Percentiles rank a stretch among this genome's conserved stretches.
Evolutionary conservation across 2,888 invertebrate genomes (phyloP).

Genomic region (Luperina nickerlii): DNA sequence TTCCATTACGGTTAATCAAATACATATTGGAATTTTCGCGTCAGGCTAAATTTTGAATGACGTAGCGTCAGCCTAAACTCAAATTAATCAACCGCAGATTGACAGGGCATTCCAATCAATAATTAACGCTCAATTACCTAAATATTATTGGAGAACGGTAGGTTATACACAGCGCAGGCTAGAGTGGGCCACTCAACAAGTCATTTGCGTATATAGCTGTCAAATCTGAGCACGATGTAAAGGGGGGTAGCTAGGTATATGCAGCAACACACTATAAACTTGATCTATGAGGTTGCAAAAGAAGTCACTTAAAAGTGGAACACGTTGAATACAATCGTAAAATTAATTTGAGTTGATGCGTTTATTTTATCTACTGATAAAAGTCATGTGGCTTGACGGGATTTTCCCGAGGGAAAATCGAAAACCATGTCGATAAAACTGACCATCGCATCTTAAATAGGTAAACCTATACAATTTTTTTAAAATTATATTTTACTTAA

Average conservation of each 20-base stretch:
- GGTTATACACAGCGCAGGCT: constrained; percentile 8
- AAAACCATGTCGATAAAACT: background rate
- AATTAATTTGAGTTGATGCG: background rate
- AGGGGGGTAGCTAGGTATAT: background rate
- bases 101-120: constrained; percentile 69
- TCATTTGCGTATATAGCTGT: constrained; percentile 39
- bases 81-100: constrained; percentile 72
- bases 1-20: constrained; percentile 50
- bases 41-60: constrained; percentile 49
- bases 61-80: constrained; percentile 59
- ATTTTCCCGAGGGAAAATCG: background rate
- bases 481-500: background rate
- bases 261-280: constrained; percentile 8
- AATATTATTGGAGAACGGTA: constrained; percentile 63
- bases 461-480: background rate
- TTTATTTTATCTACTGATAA: too few species aligned
- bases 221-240: constrained; percentile 26
- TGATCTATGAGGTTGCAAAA: background rate
- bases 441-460: background rate
- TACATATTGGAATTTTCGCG: constrained; percentile 38
- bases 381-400: background rate
- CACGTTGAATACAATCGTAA: background rate
- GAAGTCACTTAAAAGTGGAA: background rate
- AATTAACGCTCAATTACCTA: constrained; percentile 68
- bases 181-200: constrained; percentile 49